A percentile compares a stretch with the other conserved stretches of the same genome.
These are phyloP conservation scores for Sylvia atricapilla DNA, from an alignment of 2,113 vertebrate genomes.

Conservation along the genomic window DNA sequence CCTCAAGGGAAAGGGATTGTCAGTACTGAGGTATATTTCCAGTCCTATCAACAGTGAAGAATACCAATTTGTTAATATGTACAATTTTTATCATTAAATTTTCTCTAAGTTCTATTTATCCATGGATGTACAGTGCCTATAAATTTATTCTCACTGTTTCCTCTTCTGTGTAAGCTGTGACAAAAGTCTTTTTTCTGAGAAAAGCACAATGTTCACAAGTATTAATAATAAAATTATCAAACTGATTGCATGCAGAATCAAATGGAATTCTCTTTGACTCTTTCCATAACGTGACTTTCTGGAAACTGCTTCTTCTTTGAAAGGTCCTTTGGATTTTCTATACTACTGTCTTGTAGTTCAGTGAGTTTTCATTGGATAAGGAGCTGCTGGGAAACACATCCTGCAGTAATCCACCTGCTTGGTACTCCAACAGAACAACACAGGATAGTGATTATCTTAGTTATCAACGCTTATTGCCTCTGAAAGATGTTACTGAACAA, in stretches of 20 bases:
- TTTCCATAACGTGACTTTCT: not conserved
- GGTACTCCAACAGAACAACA: not conserved
- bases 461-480: not conserved
- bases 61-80: not conserved
- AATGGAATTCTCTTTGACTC: not conserved
- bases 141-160: not conserved
- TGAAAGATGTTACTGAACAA: not conserved
- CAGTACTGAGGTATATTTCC: not conserved
- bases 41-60: not conserved
- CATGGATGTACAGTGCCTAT: not conserved
- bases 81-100: not conserved
- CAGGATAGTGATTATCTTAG: not conserved
- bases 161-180: not conserved
- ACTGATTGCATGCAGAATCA: not conserved
- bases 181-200: not conserved
- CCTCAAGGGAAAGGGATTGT: not conserved
- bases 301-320: not conserved
- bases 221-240: not conserved
- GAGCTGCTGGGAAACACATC: not conserved
- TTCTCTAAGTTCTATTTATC: not conserved
- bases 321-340: not conserved
- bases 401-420: not conserved
- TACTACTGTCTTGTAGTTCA: not conserved
- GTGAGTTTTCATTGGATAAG: not conserved
- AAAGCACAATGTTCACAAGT: not conserved